Evolutionary conservation across 1,140 invertebrate species (phyloP).

Genomic region (Drosophila watanabei): DNA sequence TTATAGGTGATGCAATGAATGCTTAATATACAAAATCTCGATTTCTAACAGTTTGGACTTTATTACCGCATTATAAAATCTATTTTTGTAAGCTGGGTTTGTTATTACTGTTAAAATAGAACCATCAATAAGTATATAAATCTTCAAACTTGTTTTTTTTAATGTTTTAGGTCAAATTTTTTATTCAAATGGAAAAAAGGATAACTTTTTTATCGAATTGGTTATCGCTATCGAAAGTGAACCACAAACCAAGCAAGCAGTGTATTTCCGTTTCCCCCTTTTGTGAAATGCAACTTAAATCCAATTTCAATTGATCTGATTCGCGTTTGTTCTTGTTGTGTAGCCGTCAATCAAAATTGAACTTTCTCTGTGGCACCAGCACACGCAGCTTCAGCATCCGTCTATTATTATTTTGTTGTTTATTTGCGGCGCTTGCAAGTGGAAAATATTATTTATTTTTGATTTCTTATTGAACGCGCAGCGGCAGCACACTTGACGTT

Average conservation of each 20-base stretch:
- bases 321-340: constrained; percentile 21
- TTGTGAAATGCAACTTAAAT: not conserved
- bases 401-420: constrained; percentile 33
- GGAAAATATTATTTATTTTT: constrained; percentile 64
- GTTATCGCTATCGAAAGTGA: constrained; percentile 4
- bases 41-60: not conserved
- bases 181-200: not conserved
- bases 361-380: constrained; percentile 61
- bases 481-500: constrained; percentile 60
- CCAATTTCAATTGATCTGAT: constrained; percentile 29
- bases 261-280: constrained; percentile 10
- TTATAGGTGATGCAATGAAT: constrained; percentile 18
- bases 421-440: constrained; percentile 45
- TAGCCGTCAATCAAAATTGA: constrained; percentile 74
- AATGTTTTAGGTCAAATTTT: not conserved
- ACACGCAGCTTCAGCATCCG: constrained; percentile 35
- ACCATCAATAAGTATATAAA: not conserved
- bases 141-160: not conserved
- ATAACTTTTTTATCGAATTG: not conserved
- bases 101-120: not conserved
- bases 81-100: not conserved
- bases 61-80: constrained; percentile 2
- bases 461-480: constrained; percentile 43
- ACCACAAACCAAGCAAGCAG: not conserved
- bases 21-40: not conserved